Evolutionary conservation across 1,140 invertebrate genomes (phyloP), one percentile per base, ranked within the genome.

Genomic region (Pseudachorutes palmiensis): DNA sequence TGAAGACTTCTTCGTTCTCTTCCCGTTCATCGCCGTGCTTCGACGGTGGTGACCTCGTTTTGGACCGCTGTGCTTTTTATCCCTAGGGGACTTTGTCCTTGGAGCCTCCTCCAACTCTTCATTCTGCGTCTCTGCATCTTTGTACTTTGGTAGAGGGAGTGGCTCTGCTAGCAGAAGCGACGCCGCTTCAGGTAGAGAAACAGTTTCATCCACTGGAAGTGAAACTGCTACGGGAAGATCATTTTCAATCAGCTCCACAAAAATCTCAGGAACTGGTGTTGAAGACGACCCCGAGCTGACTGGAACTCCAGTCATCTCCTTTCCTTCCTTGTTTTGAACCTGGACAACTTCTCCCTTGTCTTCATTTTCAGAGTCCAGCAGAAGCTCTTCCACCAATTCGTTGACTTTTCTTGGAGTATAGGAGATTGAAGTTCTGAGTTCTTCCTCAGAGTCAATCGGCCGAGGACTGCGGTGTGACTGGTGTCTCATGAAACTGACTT

Each of bases 401-500:
- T 55, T 24, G 24, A 55, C 5, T 14, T 55, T 55, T 14, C 14
- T 14, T 55, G 36, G 51, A 19, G 51, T 55, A 55, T 24, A 14
- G 5, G 14, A 55, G 24, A 55, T 5, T 55, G 24, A 55, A 26
- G 24, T 22, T 55, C 5, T 24, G 51, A 22, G 12, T 5, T 1
- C 62, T 59, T 51, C 32, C 63, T 61, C 59, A 12, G 36, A 24
- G 24, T 48, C 60, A 28, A 28, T 24, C n/a, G 26, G 26, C 12
- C 32, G 22, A 26, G 33, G 57, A 30, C 45, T 58, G 9, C 55
- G 49, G 16, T 36, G 49, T 41, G n/a, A n/a, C 61, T 63, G 61
- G 5, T 55, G 51, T 14, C 49, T 66, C 41, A 65, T 55, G 49
- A 63, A 48, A 12, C 33, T 45, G 2, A 66, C 30, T 64, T 66